Base-by-base conservation (phyloP, 2,797 vertebrate genomes). In the Pipistrellus kuhlii region DNA sequence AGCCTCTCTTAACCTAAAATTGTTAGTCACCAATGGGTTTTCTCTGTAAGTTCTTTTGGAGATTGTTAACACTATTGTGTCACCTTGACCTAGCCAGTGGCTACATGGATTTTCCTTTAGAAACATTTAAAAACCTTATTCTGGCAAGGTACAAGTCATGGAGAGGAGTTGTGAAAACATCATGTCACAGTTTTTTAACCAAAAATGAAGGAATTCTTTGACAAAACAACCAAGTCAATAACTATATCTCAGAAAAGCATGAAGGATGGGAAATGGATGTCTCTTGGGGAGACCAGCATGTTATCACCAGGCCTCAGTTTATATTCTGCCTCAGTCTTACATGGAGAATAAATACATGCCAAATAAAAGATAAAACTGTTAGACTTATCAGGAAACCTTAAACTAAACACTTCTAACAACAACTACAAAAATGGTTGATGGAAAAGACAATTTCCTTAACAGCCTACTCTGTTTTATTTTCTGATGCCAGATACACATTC, bases 391-490 rank as follows among this genome's bases (percentile, higher is more conserved):
- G 27, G 88, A 55, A 18, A 89, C 46, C 46, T 88, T 69, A 51
- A 96, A 95, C 90, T 95, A 96, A 94, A 85, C 55, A 77, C 8
- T 75, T 15, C 71, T 80, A 89, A 95, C n/a, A 73, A 82, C 4
- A 55, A 14, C 13, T 57, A 4, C 20, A 80, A 69, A 73, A 73
- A 91, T 82, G 59, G 1, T 57, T 95, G 80, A 86, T 32, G 15
- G 72, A 85, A 68, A 30, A 35, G 62, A 69, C 51, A 46, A 23
- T 94, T 95, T 96, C 77, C 66, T 78, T 88, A 92, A 96, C 21
- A 68, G 81, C 73, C 91, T 73, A 5, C 0, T 84, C 27, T 89
- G 1, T 14, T 32, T n/a, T 80, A 86, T 86, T 94, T 93, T 78
- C 75, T 93, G 3, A 89, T 95, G 51, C 23, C 27, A 95, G 82